Percentiles rank a stretch among this genome's conserved stretches.
Evolutionary conservation across 2,113 vertebrate genomes (phyloP).

Genomic region (Alectura lathami): DNA sequence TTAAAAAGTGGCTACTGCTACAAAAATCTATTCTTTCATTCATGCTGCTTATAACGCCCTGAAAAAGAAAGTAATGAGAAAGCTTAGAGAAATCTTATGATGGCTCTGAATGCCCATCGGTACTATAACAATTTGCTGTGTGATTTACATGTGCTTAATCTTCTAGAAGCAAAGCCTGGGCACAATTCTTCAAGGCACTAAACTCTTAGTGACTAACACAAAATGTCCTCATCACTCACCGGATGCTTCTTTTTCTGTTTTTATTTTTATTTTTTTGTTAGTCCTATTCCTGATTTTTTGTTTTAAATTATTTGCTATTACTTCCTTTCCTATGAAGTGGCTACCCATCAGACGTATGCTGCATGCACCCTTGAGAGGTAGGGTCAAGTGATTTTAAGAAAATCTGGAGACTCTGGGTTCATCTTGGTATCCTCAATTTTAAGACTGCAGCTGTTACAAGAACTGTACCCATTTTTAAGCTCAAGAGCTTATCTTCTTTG

Average conservation of each 20-base stretch:
- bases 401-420: neutral
- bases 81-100: neutral
- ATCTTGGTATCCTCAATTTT: neutral
- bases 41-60: neutral
- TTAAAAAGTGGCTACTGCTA: neutral
- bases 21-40: neutral
- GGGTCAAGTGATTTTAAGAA: neutral
- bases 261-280: neutral
- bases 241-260: neutral
- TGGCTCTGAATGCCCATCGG: neutral
- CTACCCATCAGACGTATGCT: neutral
- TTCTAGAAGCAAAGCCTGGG: neutral
- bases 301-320: neutral
- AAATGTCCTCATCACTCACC: neutral
- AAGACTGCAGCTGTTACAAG: neutral
- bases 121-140: neutral
- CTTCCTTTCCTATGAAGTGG: neutral
- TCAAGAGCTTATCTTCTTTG: too few relatives aligned
- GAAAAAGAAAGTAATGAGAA: slow-evolving; percentile 2
- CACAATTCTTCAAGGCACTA: neutral
- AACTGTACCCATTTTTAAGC: neutral
- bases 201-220: neutral
- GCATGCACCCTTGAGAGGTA: neutral
- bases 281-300: too few relatives aligned
- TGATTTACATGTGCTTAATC: neutral